Base-by-base conservation (phyloP, 2,888 invertebrate genomes). In the Pristionchus exspectatus region DNA sequence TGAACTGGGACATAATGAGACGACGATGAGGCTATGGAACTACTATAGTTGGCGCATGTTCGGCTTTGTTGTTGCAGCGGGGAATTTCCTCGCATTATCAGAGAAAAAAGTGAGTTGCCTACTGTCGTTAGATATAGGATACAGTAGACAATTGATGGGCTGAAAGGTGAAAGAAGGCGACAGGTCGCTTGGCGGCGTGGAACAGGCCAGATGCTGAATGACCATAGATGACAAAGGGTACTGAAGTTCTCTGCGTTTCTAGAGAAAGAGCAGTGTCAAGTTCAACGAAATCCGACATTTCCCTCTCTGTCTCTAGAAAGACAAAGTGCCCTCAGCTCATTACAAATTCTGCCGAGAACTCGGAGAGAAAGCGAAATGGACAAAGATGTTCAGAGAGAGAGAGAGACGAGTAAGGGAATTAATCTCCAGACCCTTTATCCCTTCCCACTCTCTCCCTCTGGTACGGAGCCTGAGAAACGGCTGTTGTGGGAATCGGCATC, bases 1-100 rank as follows among this genome's bases (percentile, higher is more conserved):
- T 81, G 81, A 81, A 81, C 81, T 50, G 81, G 81, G 27, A 24
- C 81, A 81, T 81, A 81, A 81, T 81, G 81, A 81, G 81, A 27
- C n/a, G 81, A 33, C 24, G 81, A 81, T 81, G 81, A 54, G 44
- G 27, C 18, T 3, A n/a, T 38, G 77, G 77, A 14, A 50, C 12
- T n/a, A n/a, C 50, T 27, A 44, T 81, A 44, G 74, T 14, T 10
- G 77, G 44, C 9, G 30, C 21, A 54, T 81, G 81, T n/a, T 54
- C 81, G n/a, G 24, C 21, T 44, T 18, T 16, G 69, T 50, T 50
- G 44, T 12, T 50, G 44, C 44, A 0, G 5, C 12, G 12, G 44
- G 44, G 44, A 50, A 50, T 50, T 50, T 50, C 27, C 18, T 59
- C 27, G 66, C 2, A 18, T 24, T 2, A 3, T 69, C 66, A 38